Evolutionary conservation across 2,888 invertebrate species (phyloP).

Genomic region (Sarcophaga variegata): DNA sequence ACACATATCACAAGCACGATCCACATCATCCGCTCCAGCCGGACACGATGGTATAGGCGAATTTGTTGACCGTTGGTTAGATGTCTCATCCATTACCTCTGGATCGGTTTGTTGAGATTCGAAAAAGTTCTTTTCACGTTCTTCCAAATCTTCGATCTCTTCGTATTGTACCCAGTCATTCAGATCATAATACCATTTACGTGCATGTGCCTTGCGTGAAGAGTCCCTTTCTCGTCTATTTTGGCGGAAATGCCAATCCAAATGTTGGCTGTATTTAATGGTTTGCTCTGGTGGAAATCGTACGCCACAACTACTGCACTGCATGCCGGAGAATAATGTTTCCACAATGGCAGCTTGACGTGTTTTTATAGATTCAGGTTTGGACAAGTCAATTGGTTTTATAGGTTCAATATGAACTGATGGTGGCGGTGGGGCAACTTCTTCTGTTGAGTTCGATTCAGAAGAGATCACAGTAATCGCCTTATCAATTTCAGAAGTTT

Average conservation of each 20-base stretch:
- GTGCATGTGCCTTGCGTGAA: conserved; percentile 90
- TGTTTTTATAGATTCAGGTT: conserved; percentile 88
- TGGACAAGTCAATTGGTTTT: conserved; percentile 86
- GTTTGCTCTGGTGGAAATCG: conserved; percentile 95
- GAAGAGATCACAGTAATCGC: not conserved
- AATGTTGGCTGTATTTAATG: conserved; percentile 95
- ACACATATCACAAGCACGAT: conserved; percentile 92
- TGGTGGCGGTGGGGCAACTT: conserved; percentile 55
- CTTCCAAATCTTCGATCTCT: conserved; percentile 95
- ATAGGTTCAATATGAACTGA: conserved; percentile 80
- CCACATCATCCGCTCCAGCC: conserved; percentile 85
- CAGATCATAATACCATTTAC: conserved; percentile 95
- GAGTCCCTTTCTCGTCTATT: conserved; percentile 94
- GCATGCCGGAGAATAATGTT: conserved; percentile 93
- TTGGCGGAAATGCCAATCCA: conserved; percentile 99
- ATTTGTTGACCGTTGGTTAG: conserved; percentile 83
- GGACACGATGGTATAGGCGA: conserved; percentile 87
- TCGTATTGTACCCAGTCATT: conserved; percentile 97
- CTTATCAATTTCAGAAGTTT: conserved; percentile 33
- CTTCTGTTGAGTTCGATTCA: conserved; percentile 43
- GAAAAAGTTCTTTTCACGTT: conserved; percentile 94
- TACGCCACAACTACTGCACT: conserved; percentile 97
- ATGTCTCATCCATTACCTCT: conserved; percentile 83
- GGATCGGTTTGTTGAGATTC: conserved; percentile 86
- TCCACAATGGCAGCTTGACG: conserved; percentile 88